Percentiles rank a stretch among this genome's conserved stretches.
These are phyloP conservation scores for Amphiprion percula DNA, from an alignment of 2,113 vertebrate species.

Conservation along the genomic window DNA sequence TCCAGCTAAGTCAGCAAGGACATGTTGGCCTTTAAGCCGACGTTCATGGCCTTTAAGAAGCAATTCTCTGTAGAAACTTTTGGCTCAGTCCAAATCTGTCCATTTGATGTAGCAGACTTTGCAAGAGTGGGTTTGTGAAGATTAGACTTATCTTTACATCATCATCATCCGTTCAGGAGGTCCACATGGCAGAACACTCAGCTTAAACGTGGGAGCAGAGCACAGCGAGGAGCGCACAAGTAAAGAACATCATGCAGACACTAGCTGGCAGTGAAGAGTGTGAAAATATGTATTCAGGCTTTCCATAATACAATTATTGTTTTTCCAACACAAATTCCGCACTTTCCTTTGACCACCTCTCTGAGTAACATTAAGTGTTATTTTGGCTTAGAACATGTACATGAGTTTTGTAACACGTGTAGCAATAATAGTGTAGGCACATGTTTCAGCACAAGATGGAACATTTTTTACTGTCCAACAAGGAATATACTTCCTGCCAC, in stretches of 20 bases:
- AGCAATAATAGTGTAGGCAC: no score
- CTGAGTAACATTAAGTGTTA: no score
- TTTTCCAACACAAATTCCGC: not conserved
- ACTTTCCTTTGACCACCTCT: no score
- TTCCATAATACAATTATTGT: no score
- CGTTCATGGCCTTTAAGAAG: constrained; percentile 69
- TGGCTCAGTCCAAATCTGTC: constrained; percentile 45
- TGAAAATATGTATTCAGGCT: not conserved
- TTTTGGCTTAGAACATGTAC: no score
- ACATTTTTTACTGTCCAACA: no score
- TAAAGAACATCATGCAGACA: not conserved
- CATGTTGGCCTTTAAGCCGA: constrained; percentile 66
- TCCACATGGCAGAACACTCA: not conserved
- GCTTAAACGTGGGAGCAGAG: constrained; percentile 2
- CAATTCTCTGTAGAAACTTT: constrained; percentile 32
- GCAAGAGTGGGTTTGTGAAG: constrained; percentile 29
- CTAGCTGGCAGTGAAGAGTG: not conserved
- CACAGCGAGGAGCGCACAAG: not conserved
- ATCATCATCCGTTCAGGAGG: constrained; percentile 18
- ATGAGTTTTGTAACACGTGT: no score
- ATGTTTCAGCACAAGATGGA: no score
- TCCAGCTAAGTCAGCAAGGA: constrained; percentile 46
- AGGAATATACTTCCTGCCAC: no score
- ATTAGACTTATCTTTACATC: constrained; percentile 41
- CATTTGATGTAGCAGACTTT: constrained; percentile 35